Evolutionary conservation across 2,888 invertebrate genomes (phyloP), one percentile per base, ranked within the genome.

Genomic region (Polia nebulosa): DNA sequence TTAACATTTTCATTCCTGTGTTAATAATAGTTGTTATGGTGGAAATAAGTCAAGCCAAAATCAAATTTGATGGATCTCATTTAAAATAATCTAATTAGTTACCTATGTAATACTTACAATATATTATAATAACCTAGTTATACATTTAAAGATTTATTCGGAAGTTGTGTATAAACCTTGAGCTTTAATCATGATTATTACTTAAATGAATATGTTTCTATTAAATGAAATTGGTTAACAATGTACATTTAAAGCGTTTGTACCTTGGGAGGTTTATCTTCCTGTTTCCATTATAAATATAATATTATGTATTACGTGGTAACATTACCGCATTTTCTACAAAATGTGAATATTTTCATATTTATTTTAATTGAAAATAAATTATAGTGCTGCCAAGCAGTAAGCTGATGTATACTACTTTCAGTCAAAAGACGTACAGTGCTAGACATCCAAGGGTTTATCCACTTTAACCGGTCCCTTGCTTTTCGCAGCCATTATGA

Each of bases 141-240:
- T n/a, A n/a, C n/a, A 39, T 6, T 6, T 41, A 41, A 41, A 41
- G 41, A 41, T 41, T 41, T 62, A 47, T 58, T 66, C 27, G 52
- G 68, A 69, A 44, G 36, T 70, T 45, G n/a, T 57, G 8, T 34
- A 27, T 9, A 15, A 47, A 61, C 76, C 76, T 72, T 65, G 64
- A 34, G 8, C 52, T 47, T 32, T 63, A 53, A 64, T 45, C 55
- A n/a, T n/a, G n/a, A n/a, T n/a, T n/a, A 60, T 62, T 29, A 55
- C 60, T 64, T 60, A 27, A 56, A 47, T 44, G 11, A 51, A 49
- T n/a, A 2, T 27, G 34, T 61, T 13, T 57, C n/a, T 49, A 56
- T 66, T 51, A 6, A 36, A 17, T 11, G 15, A 15, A 55, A 45
- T 66, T 60, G 56, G 36, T 56, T 9, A 39, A 55, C 11, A 74